These are phyloP conservation scores for Glaucopsyche alexis DNA, from an alignment of 2,888 invertebrate genomes.

Conservation along the genomic window DNA sequence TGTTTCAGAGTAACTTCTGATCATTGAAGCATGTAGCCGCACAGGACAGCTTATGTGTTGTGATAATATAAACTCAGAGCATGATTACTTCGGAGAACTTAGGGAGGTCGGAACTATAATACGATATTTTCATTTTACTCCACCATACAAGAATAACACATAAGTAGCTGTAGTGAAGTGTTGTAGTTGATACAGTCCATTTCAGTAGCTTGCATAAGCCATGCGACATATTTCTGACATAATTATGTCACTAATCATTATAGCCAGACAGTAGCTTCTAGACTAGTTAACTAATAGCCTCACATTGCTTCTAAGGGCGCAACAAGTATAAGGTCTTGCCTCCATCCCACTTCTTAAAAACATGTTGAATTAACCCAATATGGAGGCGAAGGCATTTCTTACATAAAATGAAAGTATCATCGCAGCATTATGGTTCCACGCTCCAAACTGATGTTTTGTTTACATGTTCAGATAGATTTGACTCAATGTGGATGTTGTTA, in stretches of 20 bases:
- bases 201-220: background rate
- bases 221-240: background rate
- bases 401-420: background rate
- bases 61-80: background rate
- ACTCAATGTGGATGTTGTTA: conserved; percentile 2
- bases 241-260: background rate
- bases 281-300: background rate
- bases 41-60: conserved; percentile 23
- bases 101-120: conserved; percentile 3
- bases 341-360: background rate
- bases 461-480: conserved; percentile 4
- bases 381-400: background rate
- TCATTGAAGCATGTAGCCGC: conserved; percentile 16
- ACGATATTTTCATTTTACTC: background rate
- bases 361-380: background rate
- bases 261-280: background rate
- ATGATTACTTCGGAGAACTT: background rate
- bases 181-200: background rate
- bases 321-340: background rate
- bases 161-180: background rate
- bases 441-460: background rate
- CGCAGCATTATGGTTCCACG: conserved; percentile 2
- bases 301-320: background rate
- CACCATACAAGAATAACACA: background rate
- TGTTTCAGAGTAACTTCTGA: conserved; percentile 22